Percentiles rank a stretch among this genome's conserved stretches.
phyloP scores from a whole-genome alignment of 2,113 vertebrate species.

The Gila orcuttii region DNA sequence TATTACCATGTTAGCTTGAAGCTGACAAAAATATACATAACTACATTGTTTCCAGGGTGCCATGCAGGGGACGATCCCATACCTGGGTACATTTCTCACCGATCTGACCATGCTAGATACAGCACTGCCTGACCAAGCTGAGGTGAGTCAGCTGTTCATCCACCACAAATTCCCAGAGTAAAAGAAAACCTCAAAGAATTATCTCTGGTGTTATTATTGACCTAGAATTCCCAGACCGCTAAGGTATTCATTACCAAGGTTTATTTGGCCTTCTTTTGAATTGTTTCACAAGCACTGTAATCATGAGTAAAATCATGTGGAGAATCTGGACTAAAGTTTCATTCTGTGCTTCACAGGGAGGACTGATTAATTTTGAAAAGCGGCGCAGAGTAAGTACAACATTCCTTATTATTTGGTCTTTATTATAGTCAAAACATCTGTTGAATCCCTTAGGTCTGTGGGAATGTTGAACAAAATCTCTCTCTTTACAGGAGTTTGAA shows the following conservation, averaged over 20 bases:
- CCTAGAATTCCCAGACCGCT: neutral
- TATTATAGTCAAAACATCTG: constrained; percentile 23
- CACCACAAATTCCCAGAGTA: constrained; percentile 34
- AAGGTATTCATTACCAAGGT: constrained; percentile 15
- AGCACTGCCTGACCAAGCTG: constrained; percentile 85
- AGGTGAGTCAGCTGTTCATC: constrained; percentile 74
- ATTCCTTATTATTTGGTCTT: neutral
- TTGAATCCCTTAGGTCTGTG: neutral
- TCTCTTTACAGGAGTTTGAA: constrained; percentile 86
- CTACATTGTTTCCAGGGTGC: constrained; percentile 76
- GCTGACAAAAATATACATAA: neutral
- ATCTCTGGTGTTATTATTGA: constrained; percentile 31
- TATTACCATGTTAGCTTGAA: neutral
- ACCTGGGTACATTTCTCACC: constrained; percentile 91
- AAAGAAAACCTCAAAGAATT: neutral
- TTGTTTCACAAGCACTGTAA: constrained; percentile 22
- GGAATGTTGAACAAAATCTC: neutral
- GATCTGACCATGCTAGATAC: constrained; percentile 94
- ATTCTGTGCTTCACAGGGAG: constrained; percentile 79
- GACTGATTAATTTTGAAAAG: constrained; percentile 96
- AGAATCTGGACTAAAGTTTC: constrained; percentile 34
- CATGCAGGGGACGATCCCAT: constrained; percentile 95
- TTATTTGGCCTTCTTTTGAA: constrained; percentile 27
- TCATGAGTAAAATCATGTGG: neutral
- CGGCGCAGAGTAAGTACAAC: constrained; percentile 84